Percentiles rank a stretch among this genome's conserved stretches.
These are phyloP conservation scores for Sesia apiformis DNA, from an alignment of 2,888 invertebrate species.

Conservation along the genomic window DNA sequence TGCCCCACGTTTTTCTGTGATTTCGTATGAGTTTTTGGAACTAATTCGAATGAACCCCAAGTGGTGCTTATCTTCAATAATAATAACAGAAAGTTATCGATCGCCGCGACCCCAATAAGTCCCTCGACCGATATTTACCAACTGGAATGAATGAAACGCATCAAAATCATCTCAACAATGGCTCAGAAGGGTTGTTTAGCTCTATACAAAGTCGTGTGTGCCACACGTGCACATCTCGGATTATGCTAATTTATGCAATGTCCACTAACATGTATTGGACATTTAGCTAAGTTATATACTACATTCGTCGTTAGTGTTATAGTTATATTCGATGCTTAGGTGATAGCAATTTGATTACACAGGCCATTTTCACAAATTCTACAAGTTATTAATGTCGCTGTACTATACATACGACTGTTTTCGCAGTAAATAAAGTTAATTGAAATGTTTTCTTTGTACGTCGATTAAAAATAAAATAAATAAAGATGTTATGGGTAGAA, in stretches of 20 bases:
- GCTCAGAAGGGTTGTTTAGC: slow-evolving; percentile 33
- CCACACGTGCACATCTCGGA: slow-evolving; percentile 29
- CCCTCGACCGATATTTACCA: slow-evolving; percentile 7
- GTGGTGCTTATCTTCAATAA: not conserved
- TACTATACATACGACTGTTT: too few relatives aligned
- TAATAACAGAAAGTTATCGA: not conserved
- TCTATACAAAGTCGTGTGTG: slow-evolving; percentile 27
- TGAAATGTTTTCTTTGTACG: too few relatives aligned
- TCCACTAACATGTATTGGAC: slow-evolving; percentile 9
- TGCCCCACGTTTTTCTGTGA: too few relatives aligned
- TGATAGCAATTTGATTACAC: too few relatives aligned
- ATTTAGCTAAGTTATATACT: not conserved
- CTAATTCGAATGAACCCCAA: too few relatives aligned
- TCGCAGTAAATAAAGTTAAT: too few relatives aligned
- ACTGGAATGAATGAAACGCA: slow-evolving; percentile 24
- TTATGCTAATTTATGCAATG: slow-evolving; percentile 36
- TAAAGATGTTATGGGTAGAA: too few relatives aligned
- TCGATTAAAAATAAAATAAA: too few relatives aligned
- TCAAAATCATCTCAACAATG: slow-evolving; percentile 32
- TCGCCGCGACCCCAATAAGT: not conserved
- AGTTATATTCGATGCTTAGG: too few relatives aligned
- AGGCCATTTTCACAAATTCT: too few relatives aligned
- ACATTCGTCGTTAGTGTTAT: not conserved
- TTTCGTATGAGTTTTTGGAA: too few relatives aligned
- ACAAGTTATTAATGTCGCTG: too few relatives aligned